These are phyloP conservation scores for Eulithis testata DNA, from an alignment of 2,888 invertebrate species.

Conservation along the genomic window DNA sequence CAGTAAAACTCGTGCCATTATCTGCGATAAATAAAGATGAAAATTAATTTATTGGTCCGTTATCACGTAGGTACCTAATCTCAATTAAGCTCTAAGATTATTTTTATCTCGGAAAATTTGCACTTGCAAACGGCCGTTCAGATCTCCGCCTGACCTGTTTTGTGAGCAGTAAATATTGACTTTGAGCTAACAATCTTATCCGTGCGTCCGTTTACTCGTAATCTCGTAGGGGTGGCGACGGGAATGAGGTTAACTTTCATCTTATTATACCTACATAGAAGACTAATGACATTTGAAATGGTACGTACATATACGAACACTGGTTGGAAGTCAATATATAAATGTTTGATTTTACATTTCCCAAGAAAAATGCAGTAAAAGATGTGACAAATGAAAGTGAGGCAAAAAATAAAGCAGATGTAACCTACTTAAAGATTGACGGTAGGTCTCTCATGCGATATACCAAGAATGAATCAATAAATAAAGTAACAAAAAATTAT, in stretches of 20 bases:
- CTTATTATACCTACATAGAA: constrained; percentile 1
- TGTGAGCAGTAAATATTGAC: constrained; percentile 76
- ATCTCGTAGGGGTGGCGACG: constrained; percentile 22
- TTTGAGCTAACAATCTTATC: constrained; percentile 76
- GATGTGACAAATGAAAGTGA: background rate
- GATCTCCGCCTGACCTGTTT: constrained; percentile 74
- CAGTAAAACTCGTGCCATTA: background rate
- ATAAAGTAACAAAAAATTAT: no score
- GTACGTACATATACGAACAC: no score
- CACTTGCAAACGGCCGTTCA: constrained; percentile 76
- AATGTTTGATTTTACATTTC: no score
- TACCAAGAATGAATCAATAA: no score
- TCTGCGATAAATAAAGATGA: constrained; percentile 15
- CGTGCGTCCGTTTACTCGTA: constrained; percentile 69
- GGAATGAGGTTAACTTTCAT: constrained; percentile 31
- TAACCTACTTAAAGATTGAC: no score
- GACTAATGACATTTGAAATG: no score
- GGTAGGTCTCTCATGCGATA: no score
- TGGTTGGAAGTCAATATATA: no score
- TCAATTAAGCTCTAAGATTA: constrained; percentile 73
- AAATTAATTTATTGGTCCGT: constrained; percentile 37
- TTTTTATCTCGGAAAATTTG: constrained; percentile 82
- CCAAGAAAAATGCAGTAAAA: background rate
- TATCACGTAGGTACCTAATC: constrained; percentile 54
- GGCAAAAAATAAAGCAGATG: no score